Conservation (phyloP, 2,113 vertebrate genomes). For the Eretmochelys imbricata region DNA sequence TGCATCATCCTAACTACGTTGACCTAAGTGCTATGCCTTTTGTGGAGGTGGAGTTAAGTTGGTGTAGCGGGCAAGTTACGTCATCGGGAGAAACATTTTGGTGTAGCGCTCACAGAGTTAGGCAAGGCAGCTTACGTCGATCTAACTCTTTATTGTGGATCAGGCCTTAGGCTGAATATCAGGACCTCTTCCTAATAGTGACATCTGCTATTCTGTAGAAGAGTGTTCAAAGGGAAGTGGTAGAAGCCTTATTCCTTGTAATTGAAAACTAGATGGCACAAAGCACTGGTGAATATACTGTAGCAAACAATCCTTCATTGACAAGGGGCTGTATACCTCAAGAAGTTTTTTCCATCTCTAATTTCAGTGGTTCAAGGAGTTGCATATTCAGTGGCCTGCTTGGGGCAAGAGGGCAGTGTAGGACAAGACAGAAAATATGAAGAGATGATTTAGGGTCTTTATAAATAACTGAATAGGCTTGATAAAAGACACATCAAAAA, state of each 20-base stretch:
- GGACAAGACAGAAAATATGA: background rate
- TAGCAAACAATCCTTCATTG: too few relatives aligned
- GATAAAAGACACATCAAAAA: background rate
- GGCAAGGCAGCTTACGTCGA: too few relatives aligned
- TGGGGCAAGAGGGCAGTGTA: background rate
- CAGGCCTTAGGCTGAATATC: background rate
- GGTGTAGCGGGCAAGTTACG: too few relatives aligned
- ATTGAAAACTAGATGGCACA: background rate
- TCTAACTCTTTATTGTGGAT: too few relatives aligned
- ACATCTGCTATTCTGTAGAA: background rate
- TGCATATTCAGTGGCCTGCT: background rate
- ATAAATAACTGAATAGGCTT: background rate
- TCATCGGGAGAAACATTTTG: too few relatives aligned
- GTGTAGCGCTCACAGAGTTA: too few relatives aligned
- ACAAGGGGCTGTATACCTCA: too few relatives aligned
- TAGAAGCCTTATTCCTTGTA: background rate
- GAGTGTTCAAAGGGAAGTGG: background rate
- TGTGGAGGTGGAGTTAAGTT: too few relatives aligned
- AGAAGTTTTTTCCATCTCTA: too few relatives aligned
- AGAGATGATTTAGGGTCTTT: background rate
- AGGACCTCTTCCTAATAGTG: background rate
- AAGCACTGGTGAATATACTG: too few relatives aligned
- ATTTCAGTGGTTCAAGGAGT: background rate
- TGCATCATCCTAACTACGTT: too few relatives aligned
- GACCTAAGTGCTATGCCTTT: too few relatives aligned